Percentiles rank a stretch among this genome's conserved stretches.
Evolutionary conservation across 1,140 invertebrate genomes (phyloP).

Genomic region (Zaprionus tsacasi): DNA sequence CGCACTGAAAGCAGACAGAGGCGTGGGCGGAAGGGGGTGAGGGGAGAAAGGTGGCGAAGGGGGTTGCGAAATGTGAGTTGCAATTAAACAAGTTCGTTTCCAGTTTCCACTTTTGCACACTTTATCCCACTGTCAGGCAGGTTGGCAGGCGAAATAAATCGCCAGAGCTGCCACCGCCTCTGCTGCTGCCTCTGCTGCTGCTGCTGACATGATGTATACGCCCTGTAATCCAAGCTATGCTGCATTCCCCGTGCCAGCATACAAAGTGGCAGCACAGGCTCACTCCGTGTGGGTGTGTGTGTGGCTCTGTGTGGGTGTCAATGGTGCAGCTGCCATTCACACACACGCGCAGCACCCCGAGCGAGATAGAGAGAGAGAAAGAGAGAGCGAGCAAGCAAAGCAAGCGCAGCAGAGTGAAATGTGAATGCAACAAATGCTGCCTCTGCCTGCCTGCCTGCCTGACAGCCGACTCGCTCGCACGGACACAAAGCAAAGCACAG

Average conservation of each 20-base stretch:
- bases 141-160: constrained; percentile 10
- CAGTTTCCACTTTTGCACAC: constrained; percentile 12
- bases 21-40: neutral
- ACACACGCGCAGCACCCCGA: neutral
- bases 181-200: constrained; percentile 40
- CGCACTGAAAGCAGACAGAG: neutral
- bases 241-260: constrained; percentile 7
- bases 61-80: constrained; percentile 9
- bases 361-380: neutral
- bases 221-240: constrained; percentile 47
- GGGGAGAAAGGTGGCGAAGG: neutral
- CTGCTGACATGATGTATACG: constrained; percentile 60
- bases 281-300: constrained; percentile 8
- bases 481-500: neutral
- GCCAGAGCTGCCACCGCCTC: neutral
- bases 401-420: constrained; percentile 10
- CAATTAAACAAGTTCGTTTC: constrained; percentile 14
- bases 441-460: neutral
- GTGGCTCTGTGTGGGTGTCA: constrained; percentile 3
- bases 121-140: constrained; percentile 4
- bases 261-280: constrained; percentile 35
- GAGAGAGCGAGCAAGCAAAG: neutral
- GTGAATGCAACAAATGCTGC: constrained; percentile 23
- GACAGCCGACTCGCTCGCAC: constrained; percentile 20
- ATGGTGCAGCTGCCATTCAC: constrained; percentile 13